phyloP scores from a whole-genome alignment of 2,797 vertebrate genomes.

The Catostomus latipinnis region DNA sequence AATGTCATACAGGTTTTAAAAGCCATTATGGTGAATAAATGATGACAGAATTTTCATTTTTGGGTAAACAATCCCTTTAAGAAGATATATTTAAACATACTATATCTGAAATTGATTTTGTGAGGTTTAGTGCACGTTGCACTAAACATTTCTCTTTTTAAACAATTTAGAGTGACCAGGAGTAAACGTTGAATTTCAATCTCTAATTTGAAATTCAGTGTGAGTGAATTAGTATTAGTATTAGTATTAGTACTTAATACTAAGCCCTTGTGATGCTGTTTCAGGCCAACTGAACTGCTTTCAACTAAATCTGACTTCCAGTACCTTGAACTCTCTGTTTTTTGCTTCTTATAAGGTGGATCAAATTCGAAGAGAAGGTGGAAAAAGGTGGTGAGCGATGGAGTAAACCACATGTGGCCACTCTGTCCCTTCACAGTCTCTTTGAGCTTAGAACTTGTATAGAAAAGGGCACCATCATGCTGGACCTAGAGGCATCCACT shows the following conservation, averaged over 20 bases:
- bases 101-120: too few species aligned
- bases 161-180: background rate
- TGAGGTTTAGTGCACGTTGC: too few species aligned
- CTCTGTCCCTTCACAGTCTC: slow-evolving; percentile 85
- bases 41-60: too few species aligned
- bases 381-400: slow-evolving; percentile 96
- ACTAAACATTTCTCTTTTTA: background rate
- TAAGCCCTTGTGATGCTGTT: background rate
- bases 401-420: slow-evolving; percentile 96
- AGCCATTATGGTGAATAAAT: too few species aligned
- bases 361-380: slow-evolving; percentile 99
- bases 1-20: too few species aligned
- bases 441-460: slow-evolving; percentile 94
- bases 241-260: background rate
- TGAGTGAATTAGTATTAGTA: too few species aligned
- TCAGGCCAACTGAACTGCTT: background rate
- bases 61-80: too few species aligned
- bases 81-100: background rate
- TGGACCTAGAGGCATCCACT: slow-evolving; percentile 90
- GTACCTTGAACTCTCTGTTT: background rate
- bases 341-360: slow-evolving; percentile 83
- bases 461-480: slow-evolving; percentile 94
- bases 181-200: background rate
- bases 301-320: background rate
- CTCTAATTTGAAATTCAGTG: background rate